Base-by-base conservation (phyloP, 1,140 invertebrate species). In the Macrosteles quadrilineatus region DNA sequence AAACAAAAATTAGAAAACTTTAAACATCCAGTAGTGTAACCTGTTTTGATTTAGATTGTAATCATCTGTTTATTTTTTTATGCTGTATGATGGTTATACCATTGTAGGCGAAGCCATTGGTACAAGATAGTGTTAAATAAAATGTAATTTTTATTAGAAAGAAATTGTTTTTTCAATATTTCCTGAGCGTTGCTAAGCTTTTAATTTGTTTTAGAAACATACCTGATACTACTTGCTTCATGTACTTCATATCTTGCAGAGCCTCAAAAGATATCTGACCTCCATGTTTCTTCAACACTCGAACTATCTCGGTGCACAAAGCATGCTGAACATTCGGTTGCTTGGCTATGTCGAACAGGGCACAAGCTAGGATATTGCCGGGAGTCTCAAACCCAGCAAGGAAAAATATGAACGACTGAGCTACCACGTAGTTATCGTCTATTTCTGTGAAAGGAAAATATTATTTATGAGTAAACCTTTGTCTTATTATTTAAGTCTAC, bases 381-480 rank as follows among this genome's bases (percentile, higher is more conserved):
- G 86, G 85, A 0, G 87, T 86, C 69, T 88, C 87, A 71, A 85
- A 84, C 6, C 86, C 86, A 29, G 85, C 86, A 9, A 86, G 63
- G 77, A 86, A 81, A 73, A 85, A 85, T 75, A 85, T 79, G 74
- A 85, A 80, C n/a, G 80, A 80, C 75, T 85, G 84, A 0, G 83
- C 81, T 0, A 83, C 80, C 4, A 87, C 75, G 25, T 27, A 59
- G 55, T 59, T 59, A 25, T 59, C 55, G 27, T 59, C 55, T 9
- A 59, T 59, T 30, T 59, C 55, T 59, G 55, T 27, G 23, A 25
- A 25, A 59, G 27, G 12, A 59, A 53, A n/a, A n/a, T n/a, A n/a
- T n/a, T n/a, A n/a, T n/a, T n/a, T n/a, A n/a, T n/a, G n/a, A n/a
- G n/a, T n/a, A n/a, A n/a, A n/a, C n/a, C n/a, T n/a, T n/a, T n/a